Conservation (phyloP, 2,888 invertebrate species). For the Carpatolechia fugitivella region DNA sequence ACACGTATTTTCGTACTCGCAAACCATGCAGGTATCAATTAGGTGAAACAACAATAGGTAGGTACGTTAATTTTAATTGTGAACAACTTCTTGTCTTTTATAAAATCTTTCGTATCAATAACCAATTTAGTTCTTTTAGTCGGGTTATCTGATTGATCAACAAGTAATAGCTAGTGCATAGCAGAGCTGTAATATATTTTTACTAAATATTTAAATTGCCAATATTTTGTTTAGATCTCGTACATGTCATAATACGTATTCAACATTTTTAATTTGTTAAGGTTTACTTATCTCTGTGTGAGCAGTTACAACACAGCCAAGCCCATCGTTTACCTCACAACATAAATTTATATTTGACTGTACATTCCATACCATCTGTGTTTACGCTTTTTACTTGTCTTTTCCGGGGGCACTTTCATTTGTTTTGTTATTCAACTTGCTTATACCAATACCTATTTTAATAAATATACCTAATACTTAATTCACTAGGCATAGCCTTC, state of each 20-base stretch:
- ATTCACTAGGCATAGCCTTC: slow-evolving; percentile 13
- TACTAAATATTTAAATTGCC: no score
- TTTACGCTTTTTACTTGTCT: slow-evolving; percentile 32
- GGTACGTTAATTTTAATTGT: no score
- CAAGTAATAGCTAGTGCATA: no score
- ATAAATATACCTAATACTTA: background rate
- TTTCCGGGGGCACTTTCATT: slow-evolving; percentile 59
- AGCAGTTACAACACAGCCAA: background rate
- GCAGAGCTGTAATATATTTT: no score
- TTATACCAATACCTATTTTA: background rate
- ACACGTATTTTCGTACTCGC: slow-evolving; percentile 4
- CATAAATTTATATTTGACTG: background rate
- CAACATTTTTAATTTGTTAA: background rate
- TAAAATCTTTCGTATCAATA: background rate
- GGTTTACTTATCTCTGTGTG: background rate
- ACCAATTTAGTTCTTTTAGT: background rate
- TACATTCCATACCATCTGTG: slow-evolving; percentile 23
- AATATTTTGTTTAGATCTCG: background rate
- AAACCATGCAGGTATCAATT: background rate
- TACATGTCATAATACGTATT: background rate
- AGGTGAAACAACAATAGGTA: slow-evolving; percentile 8
- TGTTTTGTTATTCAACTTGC: slow-evolving; percentile 49
- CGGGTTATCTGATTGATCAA: background rate
- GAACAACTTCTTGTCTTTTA: background rate
- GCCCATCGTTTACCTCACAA: background rate